Evolutionary conservation across 1,140 invertebrate species (phyloP), one percentile per base, ranked within the genome.

Genomic region (Eubasilissa regina): DNA sequence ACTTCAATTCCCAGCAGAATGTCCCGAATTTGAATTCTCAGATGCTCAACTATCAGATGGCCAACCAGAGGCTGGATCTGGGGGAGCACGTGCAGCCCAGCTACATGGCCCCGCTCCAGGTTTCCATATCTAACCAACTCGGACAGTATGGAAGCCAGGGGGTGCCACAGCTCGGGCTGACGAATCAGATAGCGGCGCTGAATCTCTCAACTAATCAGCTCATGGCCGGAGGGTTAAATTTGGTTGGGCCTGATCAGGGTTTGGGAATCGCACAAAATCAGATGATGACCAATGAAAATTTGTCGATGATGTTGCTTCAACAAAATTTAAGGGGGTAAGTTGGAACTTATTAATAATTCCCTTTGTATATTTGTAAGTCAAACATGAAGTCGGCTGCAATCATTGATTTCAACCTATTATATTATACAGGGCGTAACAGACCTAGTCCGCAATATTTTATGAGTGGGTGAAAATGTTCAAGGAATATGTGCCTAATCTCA

Each of bases 241-340:
- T 81, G 84, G 85, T 73, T 83, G 84, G 72, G 80, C 73, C 80
- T 83, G 43, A 82, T 80, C 79, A 85, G 25, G 84, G 85, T 7
- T 58, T 86, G 11, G 85, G 81, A 10, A 77, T 84, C 25, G 25
- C 25, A 3, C 88, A 87, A 75, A 83, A 85, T 0, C 12, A 86
- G 85, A 86, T 88, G 8, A 48, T 87, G 75, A 84, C 87, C 8
- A 89, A 88, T 10, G 87, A 89, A 73, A 89, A 89, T 75, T 87
- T 89, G 47, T 87, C 89, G 74, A 84, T 87, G 83, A 89, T 89
- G 87, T 75, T 89, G 53, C 81, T 89, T 15, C 89, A 89, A 73
- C 88, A 89, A 81, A 89, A 89, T 84, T 88, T 89, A 78, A 88
- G 87, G 78, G 89, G 87, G 88, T 89, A 47, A 88, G 86, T 87